Evolutionary conservation across 1,140 invertebrate genomes (phyloP), one percentile per base, ranked within the genome.

Genomic region (Nymphalis io): DNA sequence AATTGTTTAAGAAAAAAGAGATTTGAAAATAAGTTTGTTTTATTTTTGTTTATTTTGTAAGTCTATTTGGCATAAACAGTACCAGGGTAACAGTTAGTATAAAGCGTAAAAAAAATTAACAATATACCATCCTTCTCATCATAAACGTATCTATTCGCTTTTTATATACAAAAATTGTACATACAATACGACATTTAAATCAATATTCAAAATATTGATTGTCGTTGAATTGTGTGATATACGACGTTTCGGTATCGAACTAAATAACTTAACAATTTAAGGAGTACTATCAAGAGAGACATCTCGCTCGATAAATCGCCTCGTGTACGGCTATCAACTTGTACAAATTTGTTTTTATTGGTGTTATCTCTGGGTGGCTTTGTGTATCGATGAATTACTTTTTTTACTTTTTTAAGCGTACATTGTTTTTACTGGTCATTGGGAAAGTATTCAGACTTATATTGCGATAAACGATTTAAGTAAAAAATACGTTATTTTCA

Each of bases 261-360:
- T 46, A 60, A 68, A 73, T 70, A 76, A 63, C 60, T 67, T 67
- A 75, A 77, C 78, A 80, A 83, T 84, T 83, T 82, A 86, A 86
- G 76, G 75, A 79, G 77, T 81, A 77, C 72, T 78, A 87, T 88
- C 85, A 71, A 86, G 83, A 86, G 68, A 86, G 82, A 85, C 83
- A 84, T 90, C 85, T 87, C 75, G 80, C 63, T 59, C 83, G 85
- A 90, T 90, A 89, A 90, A 90, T 89, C 83, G 85, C 79, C 76
- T 71, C 81, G 75, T 75, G 76, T 78, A 79, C 70, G 74, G 73
- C 79, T 80, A 87, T 89, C 84, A 82, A 85, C 70, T 79, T 73
- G 80, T 82, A 88, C 85, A 88, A 87, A 85, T 87, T 89, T 84
- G 85, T 90, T 87, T 89, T 89, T 89, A 88, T 89, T 85, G 85